Percentiles rank a stretch among this genome's conserved stretches.
Conservation (phyloP, 2,797 vertebrate genomes). For the Siniperca obscura region DNA sequence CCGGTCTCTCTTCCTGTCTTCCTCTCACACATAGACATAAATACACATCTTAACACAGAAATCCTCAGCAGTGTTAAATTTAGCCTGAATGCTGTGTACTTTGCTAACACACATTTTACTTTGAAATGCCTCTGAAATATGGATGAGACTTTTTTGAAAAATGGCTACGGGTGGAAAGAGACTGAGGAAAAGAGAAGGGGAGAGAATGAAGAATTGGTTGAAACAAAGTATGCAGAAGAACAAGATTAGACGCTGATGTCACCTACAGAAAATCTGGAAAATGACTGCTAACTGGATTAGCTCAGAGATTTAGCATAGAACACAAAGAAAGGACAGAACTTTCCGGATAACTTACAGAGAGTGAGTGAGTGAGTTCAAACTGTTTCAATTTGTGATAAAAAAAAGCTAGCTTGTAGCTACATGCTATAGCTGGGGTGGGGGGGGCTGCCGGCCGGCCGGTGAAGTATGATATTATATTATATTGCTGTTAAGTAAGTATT, state of each 20-base stretch:
- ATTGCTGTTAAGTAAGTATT: too few species aligned
- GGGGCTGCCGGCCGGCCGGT: too few species aligned
- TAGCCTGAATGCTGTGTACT: constrained; percentile 71
- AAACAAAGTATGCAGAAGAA: neutral
- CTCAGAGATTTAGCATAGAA: constrained; percentile 7
- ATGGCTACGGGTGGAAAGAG: constrained; percentile 34
- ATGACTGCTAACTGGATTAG: constrained; percentile 39
- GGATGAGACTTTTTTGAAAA: constrained; percentile 64
- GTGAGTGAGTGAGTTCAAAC: neutral
- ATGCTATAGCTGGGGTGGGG: neutral
- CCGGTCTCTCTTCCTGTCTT: neutral
- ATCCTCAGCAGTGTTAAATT: constrained; percentile 71
- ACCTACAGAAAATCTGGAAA: constrained; percentile 6
- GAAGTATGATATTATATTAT: too few species aligned
- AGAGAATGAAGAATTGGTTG: neutral
- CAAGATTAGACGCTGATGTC: constrained; percentile 24
- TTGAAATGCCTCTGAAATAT: constrained; percentile 76
- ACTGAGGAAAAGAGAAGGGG: neutral
- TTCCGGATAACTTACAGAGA: neutral
- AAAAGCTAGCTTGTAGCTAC: neutral
- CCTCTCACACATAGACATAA: constrained; percentile 26
- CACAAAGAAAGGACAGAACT: neutral
- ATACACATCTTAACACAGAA: constrained; percentile 30
- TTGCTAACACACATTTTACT: constrained; percentile 74
- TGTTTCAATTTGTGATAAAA: neutral